phyloP scores from a whole-genome alignment of 2,888 invertebrate genomes.

The Cheilosia vernalis region DNA sequence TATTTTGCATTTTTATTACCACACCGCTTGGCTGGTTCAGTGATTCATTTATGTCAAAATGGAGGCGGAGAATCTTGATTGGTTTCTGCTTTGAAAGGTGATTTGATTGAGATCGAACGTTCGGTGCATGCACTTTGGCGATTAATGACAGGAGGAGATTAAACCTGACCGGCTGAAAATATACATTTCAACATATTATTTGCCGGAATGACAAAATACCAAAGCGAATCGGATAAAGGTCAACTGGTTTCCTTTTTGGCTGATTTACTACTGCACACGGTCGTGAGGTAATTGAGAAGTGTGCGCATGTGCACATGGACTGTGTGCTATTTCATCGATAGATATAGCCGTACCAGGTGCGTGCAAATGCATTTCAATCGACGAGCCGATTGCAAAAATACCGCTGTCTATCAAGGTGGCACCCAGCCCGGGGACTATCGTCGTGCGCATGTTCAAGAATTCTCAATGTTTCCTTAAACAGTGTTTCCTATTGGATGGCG shows the following conservation, averaged over 20 bases:
- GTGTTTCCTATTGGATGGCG: slow-evolving; percentile 37
- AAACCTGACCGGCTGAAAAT: slow-evolving; percentile 28
- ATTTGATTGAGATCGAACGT: slow-evolving; percentile 7
- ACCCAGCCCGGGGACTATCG: slow-evolving; percentile 36
- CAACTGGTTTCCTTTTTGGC: slow-evolving; percentile 66
- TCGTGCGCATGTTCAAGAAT: slow-evolving; percentile 58
- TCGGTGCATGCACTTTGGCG: not conserved
- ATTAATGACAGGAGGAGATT: not conserved
- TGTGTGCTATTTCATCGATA: slow-evolving; percentile 5
- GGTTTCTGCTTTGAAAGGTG: slow-evolving; percentile 5
- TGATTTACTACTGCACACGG: slow-evolving; percentile 15
- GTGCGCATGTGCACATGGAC: slow-evolving; percentile 22
- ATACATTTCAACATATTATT: slow-evolving; percentile 42
- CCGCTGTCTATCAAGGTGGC: slow-evolving; percentile 67
- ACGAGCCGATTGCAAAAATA: slow-evolving; percentile 24
- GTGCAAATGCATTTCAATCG: slow-evolving; percentile 63
- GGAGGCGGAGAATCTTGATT: slow-evolving; percentile 19
- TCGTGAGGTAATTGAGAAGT: slow-evolving; percentile 42
- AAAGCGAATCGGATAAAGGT: slow-evolving; percentile 49
- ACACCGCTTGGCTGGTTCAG: not conserved
- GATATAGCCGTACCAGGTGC: slow-evolving; percentile 50
- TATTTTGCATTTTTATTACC: slow-evolving; percentile 33
- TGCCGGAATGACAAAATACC: slow-evolving; percentile 40
- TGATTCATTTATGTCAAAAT: slow-evolving; percentile 32
- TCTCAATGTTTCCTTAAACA: slow-evolving; percentile 66